Evolutionary conservation across 2,888 invertebrate genomes (phyloP).

Genomic region (Polydrusus pterygomalis): DNA sequence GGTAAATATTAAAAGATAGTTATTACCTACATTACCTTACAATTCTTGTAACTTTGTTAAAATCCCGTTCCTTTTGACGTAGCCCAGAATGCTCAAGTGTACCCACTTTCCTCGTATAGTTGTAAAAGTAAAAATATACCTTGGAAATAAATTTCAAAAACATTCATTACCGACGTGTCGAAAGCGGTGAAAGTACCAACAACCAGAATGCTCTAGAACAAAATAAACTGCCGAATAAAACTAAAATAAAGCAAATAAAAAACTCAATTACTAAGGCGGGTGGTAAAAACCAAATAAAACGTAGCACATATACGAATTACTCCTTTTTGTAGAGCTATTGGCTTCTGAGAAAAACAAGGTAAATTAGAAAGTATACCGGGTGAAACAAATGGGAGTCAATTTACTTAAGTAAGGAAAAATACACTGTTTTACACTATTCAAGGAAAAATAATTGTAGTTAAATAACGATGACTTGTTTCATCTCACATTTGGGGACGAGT

Average conservation of each 20-base stretch:
- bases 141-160: constrained; percentile 14
- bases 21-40: no score
- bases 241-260: constrained; percentile 37
- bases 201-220: constrained; percentile 24
- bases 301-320: constrained; percentile 36
- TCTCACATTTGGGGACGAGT: no score
- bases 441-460: no score
- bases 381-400: background rate
- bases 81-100: no score
- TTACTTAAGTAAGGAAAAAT: background rate
- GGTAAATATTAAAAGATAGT: no score
- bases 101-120: no score
- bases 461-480: no score
- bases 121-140: no score
- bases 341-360: constrained; percentile 10
- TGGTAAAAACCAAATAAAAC: constrained; percentile 38
- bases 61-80: no score
- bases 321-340: constrained; percentile 22
- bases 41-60: no score
- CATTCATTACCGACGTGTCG: constrained; percentile 35
- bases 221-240: constrained; percentile 41
- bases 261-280: constrained; percentile 30
- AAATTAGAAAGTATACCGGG: constrained; percentile 17
- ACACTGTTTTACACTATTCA: no score
- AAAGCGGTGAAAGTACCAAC: constrained; percentile 23